Evolutionary conservation across 1,140 invertebrate genomes (phyloP).

Genomic region (Caenorhabditis inopinata): DNA sequence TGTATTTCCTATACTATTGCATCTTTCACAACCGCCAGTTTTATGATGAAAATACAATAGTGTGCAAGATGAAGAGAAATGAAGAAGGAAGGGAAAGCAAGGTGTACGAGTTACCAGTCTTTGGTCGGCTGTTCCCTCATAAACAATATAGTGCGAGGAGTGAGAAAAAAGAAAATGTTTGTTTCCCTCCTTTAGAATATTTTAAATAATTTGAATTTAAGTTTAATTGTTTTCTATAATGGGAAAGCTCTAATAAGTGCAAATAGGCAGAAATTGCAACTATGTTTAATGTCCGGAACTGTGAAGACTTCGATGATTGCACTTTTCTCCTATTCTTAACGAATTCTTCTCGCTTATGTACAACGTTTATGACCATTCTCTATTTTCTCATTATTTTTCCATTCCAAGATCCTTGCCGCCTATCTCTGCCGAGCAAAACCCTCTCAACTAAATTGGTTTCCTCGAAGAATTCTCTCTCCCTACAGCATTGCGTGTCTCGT

Average conservation of each 20-base stretch:
- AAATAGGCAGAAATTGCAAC: no score
- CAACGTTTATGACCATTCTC: constrained; percentile 12
- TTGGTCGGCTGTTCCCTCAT: background rate
- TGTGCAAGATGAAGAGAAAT: background rate
- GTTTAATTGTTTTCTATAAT: no score
- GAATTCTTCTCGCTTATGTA: background rate
- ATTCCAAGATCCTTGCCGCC: no score
- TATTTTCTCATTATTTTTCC: no score
- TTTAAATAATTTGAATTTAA: background rate
- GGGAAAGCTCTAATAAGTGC: no score
- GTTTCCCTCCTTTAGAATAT: background rate
- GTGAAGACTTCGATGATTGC: background rate
- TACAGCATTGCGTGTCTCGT: no score
- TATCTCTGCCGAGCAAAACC: background rate
- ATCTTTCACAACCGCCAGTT: background rate
- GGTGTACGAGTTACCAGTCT: background rate
- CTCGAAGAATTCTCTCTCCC: background rate
- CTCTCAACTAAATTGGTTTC: background rate
- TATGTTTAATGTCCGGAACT: no score
- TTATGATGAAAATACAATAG: background rate
- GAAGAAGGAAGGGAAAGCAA: background rate
- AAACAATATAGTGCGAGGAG: background rate
- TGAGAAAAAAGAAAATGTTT: background rate
- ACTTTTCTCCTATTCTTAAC: background rate
- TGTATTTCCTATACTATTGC: no score